Evolutionary conservation across 2,888 invertebrate species (phyloP).

Genomic region (Beris morrisii): DNA sequence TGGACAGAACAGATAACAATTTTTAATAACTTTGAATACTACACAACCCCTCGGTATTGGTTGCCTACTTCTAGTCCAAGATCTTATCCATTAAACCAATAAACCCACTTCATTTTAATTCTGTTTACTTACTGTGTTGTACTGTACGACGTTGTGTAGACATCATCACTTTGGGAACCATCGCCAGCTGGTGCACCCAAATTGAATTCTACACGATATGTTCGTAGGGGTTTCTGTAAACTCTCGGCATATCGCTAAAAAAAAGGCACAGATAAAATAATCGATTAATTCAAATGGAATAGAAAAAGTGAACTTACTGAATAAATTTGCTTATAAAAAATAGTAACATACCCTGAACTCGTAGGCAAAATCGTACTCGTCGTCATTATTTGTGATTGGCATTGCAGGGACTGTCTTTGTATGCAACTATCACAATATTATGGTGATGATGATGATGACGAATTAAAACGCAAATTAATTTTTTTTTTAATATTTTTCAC

Average conservation of each 20-base stretch:
- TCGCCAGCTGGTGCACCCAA: conserved; percentile 48
- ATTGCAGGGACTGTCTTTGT: conserved; percentile 15
- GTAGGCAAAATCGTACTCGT: conserved; percentile 68
- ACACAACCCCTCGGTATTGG: no score
- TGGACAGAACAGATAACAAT: no score
- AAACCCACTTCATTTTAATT: not conserved
- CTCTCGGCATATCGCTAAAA: conserved; percentile 56
- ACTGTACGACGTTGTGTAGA: conserved; percentile 54
- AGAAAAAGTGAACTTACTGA: conserved; percentile 20
- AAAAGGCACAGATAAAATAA: conserved; percentile 33
- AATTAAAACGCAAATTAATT: no score
- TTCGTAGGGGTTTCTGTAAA: conserved; percentile 56
- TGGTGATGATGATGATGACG: no score
- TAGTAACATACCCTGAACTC: conserved; percentile 65
- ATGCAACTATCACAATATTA: conserved; percentile 26
- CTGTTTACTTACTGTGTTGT: conserved; percentile 54
- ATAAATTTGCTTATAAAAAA: conserved; percentile 1
- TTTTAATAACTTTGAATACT: no score
- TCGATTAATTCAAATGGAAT: conserved; percentile 21
- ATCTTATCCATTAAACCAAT: no score
- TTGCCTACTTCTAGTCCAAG: no score
- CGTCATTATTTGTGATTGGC: conserved; percentile 41
- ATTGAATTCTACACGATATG: conserved; percentile 55
- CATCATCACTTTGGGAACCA: conserved; percentile 50
- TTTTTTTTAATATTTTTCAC: no score